These are phyloP conservation scores for Chondrilla cf. caribensis DNA, from an alignment of 37 sponge, comb jelly and placozoan species.

Conservation along the genomic window DNA sequence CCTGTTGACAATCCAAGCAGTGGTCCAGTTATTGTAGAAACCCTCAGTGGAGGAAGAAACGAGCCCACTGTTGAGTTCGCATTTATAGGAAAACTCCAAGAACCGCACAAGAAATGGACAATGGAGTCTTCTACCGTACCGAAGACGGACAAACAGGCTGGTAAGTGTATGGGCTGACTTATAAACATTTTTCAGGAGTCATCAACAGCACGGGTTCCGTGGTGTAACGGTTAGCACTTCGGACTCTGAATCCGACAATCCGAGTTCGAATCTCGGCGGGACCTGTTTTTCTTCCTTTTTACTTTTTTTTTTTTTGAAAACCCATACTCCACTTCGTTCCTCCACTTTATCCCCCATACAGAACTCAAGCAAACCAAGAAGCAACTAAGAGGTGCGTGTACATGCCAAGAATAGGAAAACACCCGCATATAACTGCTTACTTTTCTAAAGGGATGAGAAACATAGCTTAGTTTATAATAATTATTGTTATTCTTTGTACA, in stretches of 20 bases:
- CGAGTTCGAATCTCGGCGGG: slow-evolving; percentile 35
- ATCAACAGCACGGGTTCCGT: not conserved
- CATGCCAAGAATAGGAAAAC: too few species aligned
- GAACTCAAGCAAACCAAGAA: slow-evolving; percentile 20
- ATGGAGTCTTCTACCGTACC: not conserved
- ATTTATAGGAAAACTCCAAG: slow-evolving; percentile 10
- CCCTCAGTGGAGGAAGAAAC: slow-evolving; percentile 67
- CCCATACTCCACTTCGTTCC: not conserved
- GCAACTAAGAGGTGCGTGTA: slow-evolving; percentile 34
- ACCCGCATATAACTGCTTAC: too few species aligned
- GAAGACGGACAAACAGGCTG: not conserved
- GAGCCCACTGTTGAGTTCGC: slow-evolving; percentile 59
- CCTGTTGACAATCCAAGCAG: slow-evolving; percentile 43
- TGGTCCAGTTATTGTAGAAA: slow-evolving; percentile 84
- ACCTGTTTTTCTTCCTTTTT: slow-evolving; percentile 19
- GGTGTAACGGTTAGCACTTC: slow-evolving; percentile 33
- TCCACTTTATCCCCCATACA: not conserved
- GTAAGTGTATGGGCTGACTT: not conserved
- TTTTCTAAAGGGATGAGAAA: too few species aligned
- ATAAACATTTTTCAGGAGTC: not conserved
- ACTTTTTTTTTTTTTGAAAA: not conserved
- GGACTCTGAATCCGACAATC: slow-evolving; percentile 35
- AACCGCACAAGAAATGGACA: not conserved
- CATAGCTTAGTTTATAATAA: too few species aligned
- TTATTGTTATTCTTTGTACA: too few species aligned